Percentiles rank a stretch among this genome's conserved stretches.
phyloP scores from a whole-genome alignment of 2,797 vertebrate genomes.

The Rhyacichthys aspro region DNA sequence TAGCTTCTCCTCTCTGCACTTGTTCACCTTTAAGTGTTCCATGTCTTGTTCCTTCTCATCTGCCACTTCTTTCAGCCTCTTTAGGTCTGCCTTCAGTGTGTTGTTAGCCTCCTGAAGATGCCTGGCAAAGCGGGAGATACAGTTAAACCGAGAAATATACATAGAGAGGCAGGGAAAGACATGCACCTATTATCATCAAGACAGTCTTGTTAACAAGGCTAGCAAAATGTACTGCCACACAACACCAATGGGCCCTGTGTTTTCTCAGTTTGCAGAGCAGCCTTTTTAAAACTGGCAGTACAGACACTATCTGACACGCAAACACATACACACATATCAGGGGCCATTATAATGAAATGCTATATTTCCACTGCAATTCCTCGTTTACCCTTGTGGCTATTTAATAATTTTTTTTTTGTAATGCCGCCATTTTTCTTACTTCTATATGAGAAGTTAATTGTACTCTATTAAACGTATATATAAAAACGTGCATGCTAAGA shows the following conservation, averaged over 20 bases:
- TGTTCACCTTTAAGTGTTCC: slow-evolving; percentile 67
- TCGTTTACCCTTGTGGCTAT: slow-evolving; percentile 34
- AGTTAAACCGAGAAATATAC: slow-evolving; percentile 46
- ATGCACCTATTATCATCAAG: slow-evolving; percentile 62
- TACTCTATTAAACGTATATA: no score
- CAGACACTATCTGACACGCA: slow-evolving; percentile 33
- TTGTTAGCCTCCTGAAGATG: slow-evolving; percentile 72
- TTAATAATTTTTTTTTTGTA: slow-evolving; percentile 37
- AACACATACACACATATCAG: slow-evolving; percentile 9
- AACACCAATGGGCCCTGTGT: slow-evolving; percentile 21
- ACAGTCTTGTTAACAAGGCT: slow-evolving; percentile 58
- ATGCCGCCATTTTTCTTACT: slow-evolving; percentile 12
- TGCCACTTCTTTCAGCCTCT: slow-evolving; percentile 59
- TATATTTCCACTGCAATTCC: slow-evolving; percentile 30
- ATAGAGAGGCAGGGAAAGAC: slow-evolving; percentile 29
- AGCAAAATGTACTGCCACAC: slow-evolving; percentile 43
- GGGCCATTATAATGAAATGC: slow-evolving; percentile 34
- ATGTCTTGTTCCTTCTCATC: slow-evolving; percentile 63
- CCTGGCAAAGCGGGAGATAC: slow-evolving; percentile 56
- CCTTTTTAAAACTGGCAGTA: slow-evolving; percentile 47
- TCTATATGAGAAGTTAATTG: slow-evolving; percentile 17
- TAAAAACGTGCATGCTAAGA: neutral
- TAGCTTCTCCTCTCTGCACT: slow-evolving; percentile 40
- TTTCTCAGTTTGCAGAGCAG: slow-evolving; percentile 32
- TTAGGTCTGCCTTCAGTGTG: slow-evolving; percentile 68